Base-by-base conservation (phyloP, 2,888 invertebrate species). In the Eretmocerus hayati region DNA sequence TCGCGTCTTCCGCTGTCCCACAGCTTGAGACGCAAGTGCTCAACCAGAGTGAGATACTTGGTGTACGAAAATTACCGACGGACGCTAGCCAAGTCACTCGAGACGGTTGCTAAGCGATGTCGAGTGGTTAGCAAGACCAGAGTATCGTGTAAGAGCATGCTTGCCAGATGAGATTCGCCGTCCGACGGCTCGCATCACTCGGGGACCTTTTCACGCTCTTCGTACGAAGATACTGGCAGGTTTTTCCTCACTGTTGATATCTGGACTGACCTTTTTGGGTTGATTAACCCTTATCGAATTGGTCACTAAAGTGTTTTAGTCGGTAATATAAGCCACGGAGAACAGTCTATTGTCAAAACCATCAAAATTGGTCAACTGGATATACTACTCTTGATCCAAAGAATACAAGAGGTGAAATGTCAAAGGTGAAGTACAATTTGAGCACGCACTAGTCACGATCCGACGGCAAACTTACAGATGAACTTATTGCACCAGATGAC, bases 31-130 rank as follows among this genome's bases (percentile, higher is more conserved):
- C 8, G 13, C 30, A 30, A 30, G 30, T 30, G 30, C n/a, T n/a
- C n/a, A n/a, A n/a, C n/a, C n/a, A n/a, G n/a, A n/a, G n/a, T n/a
- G n/a, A n/a, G n/a, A n/a, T n/a, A n/a, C n/a, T n/a, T n/a, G n/a
- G n/a, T 13, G 30, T 9, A 13, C 30, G 13, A 30, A 30, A 48
- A 15, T 44, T 45, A 45, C 41, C 45, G 45, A 37, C 49, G 45
- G 49, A 44, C 36, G 44, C 41, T 30, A 36, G 6, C 20, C 21
- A 20, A 16, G 20, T 33, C 35, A 41, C 47, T 41, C 21, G 41
- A 48, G 42, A 48, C 37, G 42, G 48, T 48, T 48, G 42, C 42
- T 23, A 48, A 48, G 39, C 30, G 33, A 48, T 48, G 30, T 30
- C 35, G 33, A 44, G 48, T 36, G 20, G 30, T 11, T 18, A 15